Evolutionary conservation across 2,888 invertebrate genomes (phyloP), one percentile per base, ranked within the genome.

Genomic region (Cosmia trapezina): DNA sequence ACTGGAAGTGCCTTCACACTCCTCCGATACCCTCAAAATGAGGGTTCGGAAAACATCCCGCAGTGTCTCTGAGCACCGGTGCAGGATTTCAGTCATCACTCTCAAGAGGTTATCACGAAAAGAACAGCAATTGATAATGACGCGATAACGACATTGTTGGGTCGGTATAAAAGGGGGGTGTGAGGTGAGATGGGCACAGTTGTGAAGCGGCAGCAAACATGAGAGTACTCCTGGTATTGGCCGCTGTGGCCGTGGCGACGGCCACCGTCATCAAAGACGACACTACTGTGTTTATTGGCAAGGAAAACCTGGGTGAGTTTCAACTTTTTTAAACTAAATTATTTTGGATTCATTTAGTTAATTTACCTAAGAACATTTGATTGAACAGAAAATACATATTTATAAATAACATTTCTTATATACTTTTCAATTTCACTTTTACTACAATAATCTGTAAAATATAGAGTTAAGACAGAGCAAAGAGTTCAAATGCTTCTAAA

Each of bases 181-280:
- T 51, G 69, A 61, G 57, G 59, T 17, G 60, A 62, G 22, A 51
- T 54, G 54, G 71, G 81, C 84, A 91, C 93, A 93, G 88, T 92
- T 84, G 81, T 78, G 84, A 82, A 80, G 76, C 72, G 70, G 68
- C 70, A 75, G 72, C 66, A 65, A 76, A 75, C 87, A 94, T 94
- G 94, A 93, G 87, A 91, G 83, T 92, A 76, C 76, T 95, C 51
- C 73, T 93, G 77, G 81, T 94, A 79, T 91, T 92, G 78, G 89
- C 92, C 64, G 75, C 90, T 62, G 77, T 93, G 85, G 91, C 91
- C 73, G 77, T 93, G 85, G 95, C 93, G 76, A 87, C 94, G 78
- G 95, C 94, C 74, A 88, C 90, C 73, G 91, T 91, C 75, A 88
- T 95, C 87, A 92, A 91, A 66, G 93, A 94, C 83, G 93, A 92